phyloP scores from a whole-genome alignment of 1,140 invertebrate genomes.

The Temnothorax longispinosus region DNA sequence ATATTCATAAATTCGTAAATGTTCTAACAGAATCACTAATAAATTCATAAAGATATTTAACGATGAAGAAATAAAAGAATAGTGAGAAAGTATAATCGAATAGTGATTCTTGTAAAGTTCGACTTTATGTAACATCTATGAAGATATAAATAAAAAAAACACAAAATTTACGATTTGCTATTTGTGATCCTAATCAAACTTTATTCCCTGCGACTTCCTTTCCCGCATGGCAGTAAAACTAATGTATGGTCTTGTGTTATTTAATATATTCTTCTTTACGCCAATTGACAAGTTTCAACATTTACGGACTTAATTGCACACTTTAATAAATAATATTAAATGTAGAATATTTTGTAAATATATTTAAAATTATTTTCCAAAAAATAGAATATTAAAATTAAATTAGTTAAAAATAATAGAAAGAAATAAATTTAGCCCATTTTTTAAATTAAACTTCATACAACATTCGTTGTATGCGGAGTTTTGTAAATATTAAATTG shows the following conservation, averaged over 20 bases:
- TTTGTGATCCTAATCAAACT: conserved; percentile 50
- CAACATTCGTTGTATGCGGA: neutral
- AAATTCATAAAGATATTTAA: conserved; percentile 27
- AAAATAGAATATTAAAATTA: neutral
- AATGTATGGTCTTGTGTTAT: conserved; percentile 15
- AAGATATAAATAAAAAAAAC: conserved; percentile 9
- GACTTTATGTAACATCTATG: neutral
- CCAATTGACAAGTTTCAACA: neutral
- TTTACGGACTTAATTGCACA: neutral
- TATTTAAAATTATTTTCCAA: neutral
- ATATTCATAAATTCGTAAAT: conserved; percentile 14
- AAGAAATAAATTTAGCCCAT: neutral
- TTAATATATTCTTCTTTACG: conserved; percentile 4
- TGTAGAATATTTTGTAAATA: conserved; percentile 17
- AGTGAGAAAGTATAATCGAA: conserved; percentile 19
- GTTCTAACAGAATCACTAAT: conserved; percentile 4
- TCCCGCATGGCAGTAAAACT: neutral
- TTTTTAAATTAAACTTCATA: conserved; percentile 10
- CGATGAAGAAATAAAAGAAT: neutral
- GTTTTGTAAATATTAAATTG: neutral
- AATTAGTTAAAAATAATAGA: neutral
- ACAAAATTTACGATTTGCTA: neutral
- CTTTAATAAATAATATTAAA: neutral
- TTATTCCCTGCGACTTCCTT: conserved; percentile 19
- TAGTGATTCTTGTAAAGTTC: neutral